Evolutionary conservation across 1,140 invertebrate species (phyloP), one percentile per base, ranked within the genome.

Genomic region (Drosophila ogumai): DNA sequence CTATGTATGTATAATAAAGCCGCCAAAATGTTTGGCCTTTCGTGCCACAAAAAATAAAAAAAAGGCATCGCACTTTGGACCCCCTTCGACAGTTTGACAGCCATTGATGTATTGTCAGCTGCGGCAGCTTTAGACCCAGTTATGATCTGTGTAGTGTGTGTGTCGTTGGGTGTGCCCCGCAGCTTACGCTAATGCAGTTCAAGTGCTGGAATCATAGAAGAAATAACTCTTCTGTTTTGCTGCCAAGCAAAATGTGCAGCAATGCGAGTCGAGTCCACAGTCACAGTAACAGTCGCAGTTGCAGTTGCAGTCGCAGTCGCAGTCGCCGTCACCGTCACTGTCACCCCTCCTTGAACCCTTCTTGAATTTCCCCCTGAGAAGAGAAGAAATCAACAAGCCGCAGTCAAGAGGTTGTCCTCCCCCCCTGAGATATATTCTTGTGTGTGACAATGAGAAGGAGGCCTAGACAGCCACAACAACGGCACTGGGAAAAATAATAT

Each of bases 111-210:
- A 59, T 68, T 71, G 63, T 55, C 67, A 68, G 67, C 40, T 32
- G 49, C 10, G 41, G 34, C 58, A 31, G 57, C 63, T 54, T 34
- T 22, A 34, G 65, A 68, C 67, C 49, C 63, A 56, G 49, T 56
- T 71, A 68, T 71, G 67, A 71, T 47, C 25, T 46, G 50, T 38
- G 28, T 32, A 4, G 6, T 12, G 9, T 49, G 22, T 34, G 32
- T 68, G 61, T 43, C 13, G 25, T 36, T 58, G 69, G 76, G 65
- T 75, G 49, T 44, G 66, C 64, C 54, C 15, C 6, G 49, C 75
- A 82, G 84, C 84, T 88, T 88, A 90, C 80, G 73, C 81, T 88
- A 88, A 88, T 88, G 84, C 84, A 90, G 85, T 78, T 88, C 85
- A 88, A 88, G 84, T 88, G 84, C 68, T 90, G 66, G 81, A 77